These are phyloP conservation scores for Pristionchus entomophagus DNA, from an alignment of 2,888 invertebrate species.

Conservation along the genomic window DNA sequence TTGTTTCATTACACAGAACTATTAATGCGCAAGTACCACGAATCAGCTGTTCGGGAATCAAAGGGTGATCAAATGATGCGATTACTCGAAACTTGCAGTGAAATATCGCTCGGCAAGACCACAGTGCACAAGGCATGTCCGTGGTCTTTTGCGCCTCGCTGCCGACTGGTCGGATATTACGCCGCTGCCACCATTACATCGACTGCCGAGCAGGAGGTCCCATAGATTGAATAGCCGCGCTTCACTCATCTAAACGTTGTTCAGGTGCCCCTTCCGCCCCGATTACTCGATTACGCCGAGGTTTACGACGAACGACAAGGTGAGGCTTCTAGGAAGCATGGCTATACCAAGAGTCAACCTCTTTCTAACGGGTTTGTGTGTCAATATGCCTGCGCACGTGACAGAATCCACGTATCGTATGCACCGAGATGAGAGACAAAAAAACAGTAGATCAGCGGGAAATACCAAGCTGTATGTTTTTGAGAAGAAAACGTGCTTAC, in stretches of 20 bases:
- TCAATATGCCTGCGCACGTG: not conserved
- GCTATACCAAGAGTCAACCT: not conserved
- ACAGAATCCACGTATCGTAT: not conserved
- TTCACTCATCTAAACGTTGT: not conserved
- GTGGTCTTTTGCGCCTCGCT: constrained; percentile 21
- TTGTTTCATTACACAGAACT: not conserved
- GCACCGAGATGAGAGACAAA: not conserved
- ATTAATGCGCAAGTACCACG: too few relatives aligned
- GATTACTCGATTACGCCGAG: not conserved
- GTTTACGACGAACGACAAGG: not conserved
- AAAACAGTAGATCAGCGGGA: not conserved
- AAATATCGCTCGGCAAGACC: not conserved
- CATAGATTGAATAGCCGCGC: not conserved
- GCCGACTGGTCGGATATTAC: constrained; percentile 37
- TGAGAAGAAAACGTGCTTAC: too few relatives aligned
- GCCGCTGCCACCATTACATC: not conserved
- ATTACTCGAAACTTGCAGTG: not conserved
- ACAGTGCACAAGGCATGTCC: constrained; percentile 25
- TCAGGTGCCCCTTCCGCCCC: not conserved
- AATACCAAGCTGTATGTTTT: too few relatives aligned
- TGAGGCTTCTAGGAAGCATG: too few relatives aligned
- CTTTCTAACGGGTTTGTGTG: not conserved
- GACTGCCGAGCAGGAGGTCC: not conserved
- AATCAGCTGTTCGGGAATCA: too few relatives aligned
- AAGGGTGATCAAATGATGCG: too few relatives aligned